Percentiles rank a stretch among this genome's conserved stretches.
These are phyloP conservation scores for Eudorcas thomsonii DNA, from an alignment of 2,113 vertebrate genomes.

Conservation along the genomic window DNA sequence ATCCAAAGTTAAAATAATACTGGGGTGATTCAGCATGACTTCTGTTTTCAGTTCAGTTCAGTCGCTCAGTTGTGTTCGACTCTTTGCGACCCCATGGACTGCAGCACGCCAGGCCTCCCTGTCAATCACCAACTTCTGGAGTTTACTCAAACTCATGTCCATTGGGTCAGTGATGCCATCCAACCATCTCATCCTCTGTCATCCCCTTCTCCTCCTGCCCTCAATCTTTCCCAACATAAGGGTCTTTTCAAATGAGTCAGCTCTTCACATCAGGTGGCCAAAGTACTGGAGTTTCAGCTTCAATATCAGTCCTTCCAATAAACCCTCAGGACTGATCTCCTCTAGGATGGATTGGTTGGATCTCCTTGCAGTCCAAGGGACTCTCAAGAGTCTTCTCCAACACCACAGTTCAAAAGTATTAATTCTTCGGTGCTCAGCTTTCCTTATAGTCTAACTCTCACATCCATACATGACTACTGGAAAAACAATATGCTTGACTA, in stretches of 20 bases:
- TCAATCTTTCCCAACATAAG: neutral
- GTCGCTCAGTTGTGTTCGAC: accelerated
- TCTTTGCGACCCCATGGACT: neutral
- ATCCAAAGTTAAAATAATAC: neutral
- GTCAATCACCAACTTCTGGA: neutral
- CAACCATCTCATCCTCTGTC: neutral
- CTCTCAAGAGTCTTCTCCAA: neutral
- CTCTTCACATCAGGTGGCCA: neutral
- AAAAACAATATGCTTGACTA: neutral
- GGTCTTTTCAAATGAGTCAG: neutral
- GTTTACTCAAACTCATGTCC: neutral
- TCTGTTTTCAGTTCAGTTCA: neutral
- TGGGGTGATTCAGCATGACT: neutral
- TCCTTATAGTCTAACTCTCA: neutral
- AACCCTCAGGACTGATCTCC: neutral
- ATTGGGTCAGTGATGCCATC: neutral
- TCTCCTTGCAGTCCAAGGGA: neutral
- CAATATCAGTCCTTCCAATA: neutral
- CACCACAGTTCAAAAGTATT: neutral
- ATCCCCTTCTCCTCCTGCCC: neutral
- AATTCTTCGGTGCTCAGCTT: accelerated
- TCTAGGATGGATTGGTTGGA: neutral
- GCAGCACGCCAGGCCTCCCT: neutral
- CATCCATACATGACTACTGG: neutral
- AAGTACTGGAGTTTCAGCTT: neutral